Base-by-base conservation (phyloP, 92 coral and sea anemone species). In the Bergia puertoricense region DNA sequence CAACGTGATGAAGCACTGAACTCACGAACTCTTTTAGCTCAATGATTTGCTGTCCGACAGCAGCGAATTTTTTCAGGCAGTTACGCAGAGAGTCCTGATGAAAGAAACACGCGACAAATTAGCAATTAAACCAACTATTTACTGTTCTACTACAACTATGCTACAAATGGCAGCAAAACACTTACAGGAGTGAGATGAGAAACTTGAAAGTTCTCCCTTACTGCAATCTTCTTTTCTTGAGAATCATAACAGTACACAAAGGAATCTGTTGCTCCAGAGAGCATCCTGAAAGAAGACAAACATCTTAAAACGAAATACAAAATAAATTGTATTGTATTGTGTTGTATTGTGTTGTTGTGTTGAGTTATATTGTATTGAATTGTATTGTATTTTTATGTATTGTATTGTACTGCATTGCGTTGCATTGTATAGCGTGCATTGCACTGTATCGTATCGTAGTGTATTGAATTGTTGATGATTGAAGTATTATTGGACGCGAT, bases 101-200 rank as follows among this genome's bases (percentile, higher is more conserved):
- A 13, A 40, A 81, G 71, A 9, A 81, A 20, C 14, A 82, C 2
- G 15, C 15, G n/a, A 74, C 46, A 81, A 23, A 45, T 30, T 54
- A 81, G 10, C 22, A 48, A 2, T 36, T 42, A 45, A 14, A 0
- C 2, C 22, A 0, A 11, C 45, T 36, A 37, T 2, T 74, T 41
- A 36, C 43, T 15, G 23, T 44, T 80, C 40, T 44, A 1, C 59
- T 54, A 54, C 59, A 15, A 13, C 0, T 54, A 54, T 10, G 18
- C 15, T 54, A 10, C 59, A 54, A 8, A 51, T 51, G 57, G 57
- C 11, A 51, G 57, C 57, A 51, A 51, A 51, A 37, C 8, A 80
- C 95, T 74, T 83, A 97, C 99, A 82, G 88, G 89, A 20, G 98
- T 95, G 11, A 97, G 91, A 88, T 97, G 99, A 16, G 90, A 87